phyloP scores from a whole-genome alignment of 2,888 invertebrate species.

The Neoitamus cyanurus region DNA sequence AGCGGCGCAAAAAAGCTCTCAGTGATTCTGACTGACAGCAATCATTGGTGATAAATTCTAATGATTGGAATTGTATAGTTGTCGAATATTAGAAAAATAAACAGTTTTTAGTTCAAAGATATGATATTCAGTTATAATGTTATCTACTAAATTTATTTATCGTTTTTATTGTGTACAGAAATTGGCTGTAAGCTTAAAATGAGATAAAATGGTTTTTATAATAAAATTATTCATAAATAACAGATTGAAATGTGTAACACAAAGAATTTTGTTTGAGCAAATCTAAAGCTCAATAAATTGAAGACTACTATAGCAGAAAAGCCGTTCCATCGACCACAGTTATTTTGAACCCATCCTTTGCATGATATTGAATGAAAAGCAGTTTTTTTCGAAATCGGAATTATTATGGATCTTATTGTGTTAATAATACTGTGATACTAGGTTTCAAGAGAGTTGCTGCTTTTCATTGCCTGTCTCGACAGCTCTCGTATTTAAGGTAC shows the following conservation, averaged over 20 bases:
- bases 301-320: neutral
- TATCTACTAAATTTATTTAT: constrained; percentile 39
- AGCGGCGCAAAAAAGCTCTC: constrained; percentile 90
- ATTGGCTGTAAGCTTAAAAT: constrained; percentile 28
- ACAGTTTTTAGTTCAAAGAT: constrained; percentile 34
- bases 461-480: constrained; percentile 3
- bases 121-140: constrained; percentile 30
- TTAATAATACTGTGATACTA: constrained; percentile 40
- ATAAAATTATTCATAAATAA: constrained; percentile 15
- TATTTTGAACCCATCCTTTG: neutral
- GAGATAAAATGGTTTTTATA: constrained; percentile 31
- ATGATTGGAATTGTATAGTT: constrained; percentile 58
- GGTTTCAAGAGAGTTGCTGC: constrained; percentile 28
- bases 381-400: constrained; percentile 8
- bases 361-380: neutral
- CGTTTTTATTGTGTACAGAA: constrained; percentile 39
- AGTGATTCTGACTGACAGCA: constrained; percentile 92
- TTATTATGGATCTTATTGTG: constrained; percentile 37
- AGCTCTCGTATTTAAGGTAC: neutral
- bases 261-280: neutral
- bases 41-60: constrained; percentile 48
- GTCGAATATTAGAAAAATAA: constrained; percentile 58
- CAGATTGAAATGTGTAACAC: neutral
- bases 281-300: neutral
- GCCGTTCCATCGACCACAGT: neutral